Percentiles rank a stretch among this genome's conserved stretches.
Evolutionary conservation across 2,888 invertebrate species (phyloP).

Genomic region (Augochlorella aurata): DNA sequence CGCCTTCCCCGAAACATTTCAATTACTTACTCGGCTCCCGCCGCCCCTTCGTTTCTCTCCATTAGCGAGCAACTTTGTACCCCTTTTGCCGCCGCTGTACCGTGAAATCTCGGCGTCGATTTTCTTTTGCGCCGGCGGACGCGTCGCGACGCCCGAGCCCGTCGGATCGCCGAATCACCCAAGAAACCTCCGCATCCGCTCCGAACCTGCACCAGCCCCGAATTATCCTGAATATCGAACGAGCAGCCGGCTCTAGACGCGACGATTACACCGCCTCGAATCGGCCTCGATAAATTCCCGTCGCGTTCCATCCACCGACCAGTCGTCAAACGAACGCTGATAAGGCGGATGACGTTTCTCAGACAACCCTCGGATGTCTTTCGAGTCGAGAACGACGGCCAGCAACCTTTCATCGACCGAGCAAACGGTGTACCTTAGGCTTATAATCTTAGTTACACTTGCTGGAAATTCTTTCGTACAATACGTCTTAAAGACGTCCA

Average conservation of each 20-base stretch:
- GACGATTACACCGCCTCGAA: not conserved
- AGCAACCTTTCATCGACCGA: not conserved
- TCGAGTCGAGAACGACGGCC: not conserved
- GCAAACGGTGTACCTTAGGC: not conserved
- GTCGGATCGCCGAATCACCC: constrained; percentile 29
- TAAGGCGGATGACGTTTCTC: not conserved
- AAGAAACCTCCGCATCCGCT: constrained; percentile 15
- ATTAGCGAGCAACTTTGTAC: constrained; percentile 51
- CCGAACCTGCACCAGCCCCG: not conserved
- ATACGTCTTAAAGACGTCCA: no score
- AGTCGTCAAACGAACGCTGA: not conserved
- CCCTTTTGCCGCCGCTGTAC: constrained; percentile 37
- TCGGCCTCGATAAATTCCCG: not conserved
- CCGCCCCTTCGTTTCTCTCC: constrained; percentile 53
- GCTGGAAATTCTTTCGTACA: no score
- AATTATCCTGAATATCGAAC: constrained; percentile 29
- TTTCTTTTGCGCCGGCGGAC: constrained; percentile 15
- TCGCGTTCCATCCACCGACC: not conserved
- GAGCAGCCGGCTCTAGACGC: not conserved
- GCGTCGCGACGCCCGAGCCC: not conserved
- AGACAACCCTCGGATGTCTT: not conserved
- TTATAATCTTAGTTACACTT: no score
- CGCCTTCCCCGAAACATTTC: constrained; percentile 56
- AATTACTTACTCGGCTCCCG: constrained; percentile 61
- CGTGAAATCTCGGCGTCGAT: constrained; percentile 43